These are phyloP conservation scores for Pseudeuparius sepicola DNA, from an alignment of 2,888 invertebrate genomes.

Conservation along the genomic window DNA sequence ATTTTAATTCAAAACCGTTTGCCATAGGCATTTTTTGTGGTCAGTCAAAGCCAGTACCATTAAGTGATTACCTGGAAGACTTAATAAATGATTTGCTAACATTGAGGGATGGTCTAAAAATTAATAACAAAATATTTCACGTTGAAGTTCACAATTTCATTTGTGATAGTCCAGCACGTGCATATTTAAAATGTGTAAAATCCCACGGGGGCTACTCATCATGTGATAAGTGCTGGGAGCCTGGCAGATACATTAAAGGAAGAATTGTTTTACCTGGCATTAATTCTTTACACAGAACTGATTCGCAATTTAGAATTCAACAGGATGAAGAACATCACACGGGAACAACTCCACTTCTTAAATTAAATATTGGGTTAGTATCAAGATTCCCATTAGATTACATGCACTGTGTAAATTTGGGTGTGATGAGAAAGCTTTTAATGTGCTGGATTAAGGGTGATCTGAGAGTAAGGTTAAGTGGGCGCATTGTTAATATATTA, in stretches of 20 bases:
- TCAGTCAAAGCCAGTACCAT: not conserved
- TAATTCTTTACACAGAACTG: not conserved
- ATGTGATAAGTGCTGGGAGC: conserved; percentile 5
- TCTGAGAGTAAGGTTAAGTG: too few species aligned
- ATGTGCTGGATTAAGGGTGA: conserved; percentile 2
- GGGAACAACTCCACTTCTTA: not conserved
- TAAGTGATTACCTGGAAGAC: too few species aligned
- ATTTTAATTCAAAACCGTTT: not conserved
- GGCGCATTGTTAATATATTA: too few species aligned
- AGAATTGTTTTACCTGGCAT: conserved; percentile 4
- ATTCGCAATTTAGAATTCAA: conserved; percentile 1
- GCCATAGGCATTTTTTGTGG: conserved; percentile 3
- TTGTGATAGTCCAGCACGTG: conserved; percentile 5
- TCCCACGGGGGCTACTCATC: conserved; percentile 8
- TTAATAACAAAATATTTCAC: conserved; percentile 1
- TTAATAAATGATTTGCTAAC: too few species aligned
- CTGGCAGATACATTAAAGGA: not conserved
- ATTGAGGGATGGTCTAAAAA: too few species aligned
- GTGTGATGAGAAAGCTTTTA: conserved; percentile 3
- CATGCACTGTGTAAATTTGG: conserved; percentile 3
- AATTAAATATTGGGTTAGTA: not conserved
- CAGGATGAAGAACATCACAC: conserved; percentile 8
- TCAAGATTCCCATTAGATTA: not conserved
- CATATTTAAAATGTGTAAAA: conserved; percentile 7
- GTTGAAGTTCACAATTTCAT: conserved; percentile 4